These are phyloP conservation scores for Pachyuromys duprasi DNA, from an alignment of 2,797 vertebrate species.

Conservation along the genomic window DNA sequence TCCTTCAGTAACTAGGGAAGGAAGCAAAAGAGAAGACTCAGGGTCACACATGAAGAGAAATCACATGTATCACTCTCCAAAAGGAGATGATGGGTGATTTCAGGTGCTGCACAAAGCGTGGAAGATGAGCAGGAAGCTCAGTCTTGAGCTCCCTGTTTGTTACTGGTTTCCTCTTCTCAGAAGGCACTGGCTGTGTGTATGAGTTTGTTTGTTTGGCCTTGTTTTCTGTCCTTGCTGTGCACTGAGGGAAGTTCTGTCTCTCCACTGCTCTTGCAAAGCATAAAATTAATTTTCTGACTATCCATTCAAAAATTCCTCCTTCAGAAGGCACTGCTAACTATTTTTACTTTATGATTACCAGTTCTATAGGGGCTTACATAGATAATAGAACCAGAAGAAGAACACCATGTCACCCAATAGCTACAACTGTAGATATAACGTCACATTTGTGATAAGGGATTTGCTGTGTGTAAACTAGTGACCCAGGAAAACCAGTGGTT, in stretches of 20 bases:
- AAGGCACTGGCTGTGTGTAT: not conserved
- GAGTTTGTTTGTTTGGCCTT: not conserved
- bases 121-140: not conserved
- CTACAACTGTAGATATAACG: not conserved
- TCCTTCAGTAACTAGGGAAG: slow-evolving; percentile 9
- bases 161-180: slow-evolving; percentile 2
- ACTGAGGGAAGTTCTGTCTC: not conserved
- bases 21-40: not conserved
- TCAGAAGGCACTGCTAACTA: not conserved
- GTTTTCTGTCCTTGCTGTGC: slow-evolving; percentile 13
- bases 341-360: not conserved
- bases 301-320: not conserved
- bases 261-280: not conserved
- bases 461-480: not conserved
- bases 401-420: not conserved
- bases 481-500: not conserved
- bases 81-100: not conserved
- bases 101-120: not conserved
- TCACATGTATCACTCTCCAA: not conserved
- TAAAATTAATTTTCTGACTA: slow-evolving; percentile 25
- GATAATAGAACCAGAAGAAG: not conserved
- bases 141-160: not conserved
- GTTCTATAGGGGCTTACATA: not conserved
- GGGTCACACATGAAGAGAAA: not conserved
- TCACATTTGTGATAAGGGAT: not conserved